phyloP scores from a whole-genome alignment of 2,888 invertebrate species.

The Hirtodrosophila trivittata region DNA sequence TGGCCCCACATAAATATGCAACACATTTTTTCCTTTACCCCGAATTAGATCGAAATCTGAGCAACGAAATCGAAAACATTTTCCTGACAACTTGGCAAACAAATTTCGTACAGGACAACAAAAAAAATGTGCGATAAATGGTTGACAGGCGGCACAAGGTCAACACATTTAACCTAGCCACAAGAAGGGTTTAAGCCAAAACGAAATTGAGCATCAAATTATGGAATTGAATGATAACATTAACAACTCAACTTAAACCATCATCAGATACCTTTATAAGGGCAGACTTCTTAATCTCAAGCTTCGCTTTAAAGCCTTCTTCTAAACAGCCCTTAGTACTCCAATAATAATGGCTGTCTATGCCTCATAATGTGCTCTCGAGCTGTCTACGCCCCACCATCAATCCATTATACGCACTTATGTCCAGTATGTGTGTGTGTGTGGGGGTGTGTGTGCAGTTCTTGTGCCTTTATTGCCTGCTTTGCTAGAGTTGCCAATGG shows the following conservation, averaged over 20 bases:
- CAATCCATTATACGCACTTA: slow-evolving; percentile 60
- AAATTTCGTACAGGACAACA: slow-evolving; percentile 51
- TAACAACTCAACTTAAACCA: neutral
- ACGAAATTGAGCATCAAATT: slow-evolving; percentile 66
- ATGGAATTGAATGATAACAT: slow-evolving; percentile 48
- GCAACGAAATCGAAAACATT: slow-evolving; percentile 43
- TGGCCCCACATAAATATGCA: slow-evolving; percentile 55
- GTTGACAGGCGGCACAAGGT: slow-evolving; percentile 57
- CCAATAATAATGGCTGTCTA: slow-evolving; percentile 20
- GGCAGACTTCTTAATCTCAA: neutral
- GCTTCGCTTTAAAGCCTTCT: neutral
- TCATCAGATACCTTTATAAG: neutral
- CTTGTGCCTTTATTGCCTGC: slow-evolving; percentile 42
- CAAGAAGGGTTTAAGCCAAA: slow-evolving; percentile 31
- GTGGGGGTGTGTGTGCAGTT: slow-evolving; percentile 10
- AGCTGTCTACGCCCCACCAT: slow-evolving; percentile 17
- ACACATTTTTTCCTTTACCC: slow-evolving; percentile 16
- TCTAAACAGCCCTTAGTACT: neutral
- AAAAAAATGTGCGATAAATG: slow-evolving; percentile 31
- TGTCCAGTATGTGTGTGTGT: slow-evolving; percentile 16
- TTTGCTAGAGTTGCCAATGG: slow-evolving; percentile 29
- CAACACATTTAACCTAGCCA: slow-evolving; percentile 57
- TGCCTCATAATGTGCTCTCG: neutral
- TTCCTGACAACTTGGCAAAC: slow-evolving; percentile 70
- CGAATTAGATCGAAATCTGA: slow-evolving; percentile 37